Conservation (phyloP, 1,140 invertebrate species). For the Brachionus sp. region DNA sequence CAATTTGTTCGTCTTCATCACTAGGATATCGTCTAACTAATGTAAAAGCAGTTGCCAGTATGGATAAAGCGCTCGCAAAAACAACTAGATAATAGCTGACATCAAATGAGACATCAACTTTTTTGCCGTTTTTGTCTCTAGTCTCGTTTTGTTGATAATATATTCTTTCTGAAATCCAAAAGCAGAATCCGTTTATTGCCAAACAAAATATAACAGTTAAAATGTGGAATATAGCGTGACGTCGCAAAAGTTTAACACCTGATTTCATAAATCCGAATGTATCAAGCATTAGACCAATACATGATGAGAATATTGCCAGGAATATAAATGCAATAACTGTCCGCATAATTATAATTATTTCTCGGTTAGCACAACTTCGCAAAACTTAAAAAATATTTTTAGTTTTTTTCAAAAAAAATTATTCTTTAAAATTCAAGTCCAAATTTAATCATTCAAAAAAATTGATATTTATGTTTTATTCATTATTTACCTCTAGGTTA, state of each 20-base stretch:
- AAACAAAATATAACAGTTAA: constrained; percentile 42
- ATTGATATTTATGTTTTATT: no score
- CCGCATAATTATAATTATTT: constrained; percentile 42
- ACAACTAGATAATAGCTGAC: constrained; percentile 41
- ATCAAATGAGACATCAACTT: constrained; percentile 43
- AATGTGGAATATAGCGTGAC: constrained; percentile 44
- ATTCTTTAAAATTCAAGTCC: no score
- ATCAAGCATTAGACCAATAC: constrained; percentile 33
- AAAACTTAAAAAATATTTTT: constrained; percentile 13
- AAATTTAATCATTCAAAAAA: no score
- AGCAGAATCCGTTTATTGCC: constrained; percentile 40
- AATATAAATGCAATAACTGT: constrained; percentile 38
- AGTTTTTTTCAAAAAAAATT: neutral
- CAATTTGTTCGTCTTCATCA: constrained; percentile 44
- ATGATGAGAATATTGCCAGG: constrained; percentile 44
- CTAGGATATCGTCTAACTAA: constrained; percentile 34
- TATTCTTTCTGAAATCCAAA: constrained; percentile 45
- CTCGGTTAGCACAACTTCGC: constrained; percentile 20
- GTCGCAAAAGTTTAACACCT: constrained; percentile 33
- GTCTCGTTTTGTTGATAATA: constrained; percentile 38
- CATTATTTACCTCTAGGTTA: no score
- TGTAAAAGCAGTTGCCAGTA: constrained; percentile 41
- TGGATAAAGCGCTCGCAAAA: constrained; percentile 21
- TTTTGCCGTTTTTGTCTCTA: constrained; percentile 42
- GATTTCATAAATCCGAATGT: constrained; percentile 39